Percentiles rank a stretch among this genome's conserved stretches.
Conservation (phyloP, 2,888 invertebrate genomes). For the Calliscelio sp. region DNA sequence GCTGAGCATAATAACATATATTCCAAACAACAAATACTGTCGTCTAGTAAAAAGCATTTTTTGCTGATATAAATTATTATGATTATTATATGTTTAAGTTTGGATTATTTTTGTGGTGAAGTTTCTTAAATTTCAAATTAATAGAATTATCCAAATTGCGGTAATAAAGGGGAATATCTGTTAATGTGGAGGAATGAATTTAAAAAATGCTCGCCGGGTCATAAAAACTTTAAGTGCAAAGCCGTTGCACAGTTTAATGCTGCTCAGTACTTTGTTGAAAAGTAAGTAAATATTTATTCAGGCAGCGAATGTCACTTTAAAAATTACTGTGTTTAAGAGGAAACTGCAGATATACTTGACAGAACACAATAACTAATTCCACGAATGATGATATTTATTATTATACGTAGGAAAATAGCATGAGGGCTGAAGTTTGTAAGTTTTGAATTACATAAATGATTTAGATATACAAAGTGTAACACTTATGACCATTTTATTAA, state of each 20-base stretch:
- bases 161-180: constrained; percentile 23
- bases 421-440: too few relatives aligned
- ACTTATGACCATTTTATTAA: too few relatives aligned
- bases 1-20: constrained; percentile 28
- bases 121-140: constrained; percentile 3
- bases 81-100: too few relatives aligned
- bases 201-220: constrained; percentile 22
- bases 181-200: constrained; percentile 24
- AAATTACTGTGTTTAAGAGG: constrained; percentile 32
- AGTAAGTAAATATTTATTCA: constrained; percentile 39
- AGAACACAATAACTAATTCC: constrained; percentile 37
- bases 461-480: too few relatives aligned
- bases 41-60: too few relatives aligned
- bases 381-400: constrained; percentile 35
- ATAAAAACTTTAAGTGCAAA: constrained; percentile 24
- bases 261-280: constrained; percentile 36
- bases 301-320: constrained; percentile 22
- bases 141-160: constrained; percentile 22
- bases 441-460: too few relatives aligned
- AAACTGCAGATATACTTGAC: constrained; percentile 38
- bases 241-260: constrained; percentile 16
- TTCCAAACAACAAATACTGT: constrained; percentile 32
- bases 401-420: not conserved
- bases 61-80: too few relatives aligned
- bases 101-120: not conserved